Conservation (phyloP, 2,888 invertebrate genomes). For the Druceiella hillmani region DNA sequence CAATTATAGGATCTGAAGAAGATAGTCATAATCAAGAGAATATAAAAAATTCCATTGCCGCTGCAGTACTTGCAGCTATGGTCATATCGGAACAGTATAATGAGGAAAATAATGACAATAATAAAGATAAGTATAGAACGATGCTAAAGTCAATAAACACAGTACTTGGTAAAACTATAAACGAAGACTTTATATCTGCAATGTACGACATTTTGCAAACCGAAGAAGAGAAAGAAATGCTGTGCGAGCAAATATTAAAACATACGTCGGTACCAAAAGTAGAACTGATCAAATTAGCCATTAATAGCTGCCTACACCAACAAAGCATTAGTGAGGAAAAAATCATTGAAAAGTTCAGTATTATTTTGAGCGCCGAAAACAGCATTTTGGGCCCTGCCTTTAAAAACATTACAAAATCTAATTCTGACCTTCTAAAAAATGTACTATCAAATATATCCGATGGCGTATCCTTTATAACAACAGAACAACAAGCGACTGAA, state of each 20-base stretch:
- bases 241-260: constrained; percentile 47
- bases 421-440: constrained; percentile 54
- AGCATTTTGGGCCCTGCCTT: constrained; percentile 59
- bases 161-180: constrained; percentile 45
- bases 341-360: constrained; percentile 57
- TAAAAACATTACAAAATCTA: constrained; percentile 57
- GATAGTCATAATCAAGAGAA: constrained; percentile 44
- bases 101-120: constrained; percentile 46
- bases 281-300: constrained; percentile 55
- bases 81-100: constrained; percentile 49
- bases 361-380: constrained; percentile 58
- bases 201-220: constrained; percentile 48
- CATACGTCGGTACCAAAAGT: constrained; percentile 55
- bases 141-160: constrained; percentile 49
- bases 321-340: constrained; percentile 50
- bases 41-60: constrained; percentile 50
- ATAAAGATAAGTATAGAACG: constrained; percentile 46
- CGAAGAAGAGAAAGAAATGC: constrained; percentile 44
- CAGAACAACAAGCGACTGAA: constrained; percentile 60
- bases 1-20: constrained; percentile 28
- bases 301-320: constrained; percentile 41
- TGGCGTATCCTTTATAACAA: constrained; percentile 53
- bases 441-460: constrained; percentile 57
- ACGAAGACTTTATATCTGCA: constrained; percentile 43
- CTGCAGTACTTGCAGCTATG: constrained; percentile 47